These are phyloP conservation scores for Elanus axillaris DNA, from an alignment of 2,113 vertebrate genomes.

Conservation along the genomic window DNA sequence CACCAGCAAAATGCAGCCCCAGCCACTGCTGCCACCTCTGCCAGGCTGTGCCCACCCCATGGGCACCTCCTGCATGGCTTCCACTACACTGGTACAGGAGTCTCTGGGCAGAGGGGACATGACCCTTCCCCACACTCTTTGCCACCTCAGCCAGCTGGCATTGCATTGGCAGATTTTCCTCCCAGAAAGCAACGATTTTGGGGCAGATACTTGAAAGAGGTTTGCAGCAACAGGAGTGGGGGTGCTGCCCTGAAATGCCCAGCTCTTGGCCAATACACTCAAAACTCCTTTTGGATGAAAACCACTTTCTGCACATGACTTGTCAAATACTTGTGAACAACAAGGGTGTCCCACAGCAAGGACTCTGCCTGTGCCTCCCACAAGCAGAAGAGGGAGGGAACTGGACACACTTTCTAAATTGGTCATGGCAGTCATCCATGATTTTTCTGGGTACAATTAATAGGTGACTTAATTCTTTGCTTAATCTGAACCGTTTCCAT, in stretches of 20 bases:
- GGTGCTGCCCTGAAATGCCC: background rate
- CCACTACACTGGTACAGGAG: rapidly evolving
- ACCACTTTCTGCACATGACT: background rate
- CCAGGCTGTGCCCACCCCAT: background rate
- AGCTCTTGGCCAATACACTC: background rate
- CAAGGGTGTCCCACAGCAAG: background rate
- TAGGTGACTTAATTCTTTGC: slow-evolving; percentile 39
- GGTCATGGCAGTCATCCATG: background rate
- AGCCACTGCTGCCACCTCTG: background rate
- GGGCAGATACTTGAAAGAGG: background rate
- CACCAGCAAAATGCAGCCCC: background rate
- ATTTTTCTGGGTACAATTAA: slow-evolving; percentile 4
- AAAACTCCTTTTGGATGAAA: background rate
- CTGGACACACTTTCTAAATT: background rate
- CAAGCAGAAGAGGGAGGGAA: background rate
- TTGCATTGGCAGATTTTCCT: background rate
- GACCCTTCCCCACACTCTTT: background rate
- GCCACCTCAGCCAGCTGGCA: background rate
- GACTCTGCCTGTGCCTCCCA: background rate
- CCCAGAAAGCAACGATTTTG: background rate
- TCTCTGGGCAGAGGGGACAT: rapidly evolving
- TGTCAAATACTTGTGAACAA: background rate
- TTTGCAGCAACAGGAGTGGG: background rate
- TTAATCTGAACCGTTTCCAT: slow-evolving; percentile 31
- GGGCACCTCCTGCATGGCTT: background rate